A percentile compares a stretch with the other conserved stretches of the same genome.
Evolutionary conservation across 2,888 invertebrate species (phyloP).

Genomic region (Exocentrus adspersus): DNA sequence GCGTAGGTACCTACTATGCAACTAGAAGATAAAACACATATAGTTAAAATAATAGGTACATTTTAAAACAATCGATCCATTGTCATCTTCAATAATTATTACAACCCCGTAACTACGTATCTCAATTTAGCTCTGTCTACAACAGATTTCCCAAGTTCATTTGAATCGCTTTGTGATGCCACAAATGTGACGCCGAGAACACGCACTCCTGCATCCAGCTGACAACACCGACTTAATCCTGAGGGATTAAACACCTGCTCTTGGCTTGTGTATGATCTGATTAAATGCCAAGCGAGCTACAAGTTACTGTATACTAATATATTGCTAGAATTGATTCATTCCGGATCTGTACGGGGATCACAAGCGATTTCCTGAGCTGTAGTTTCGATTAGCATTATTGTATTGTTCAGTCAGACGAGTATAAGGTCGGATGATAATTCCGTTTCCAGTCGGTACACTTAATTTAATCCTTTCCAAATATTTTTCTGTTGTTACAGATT

Average conservation of each 20-base stretch:
- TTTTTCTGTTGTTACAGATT: no score
- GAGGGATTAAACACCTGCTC: constrained; percentile 58
- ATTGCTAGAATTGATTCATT: constrained; percentile 24
- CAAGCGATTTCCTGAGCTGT: no score
- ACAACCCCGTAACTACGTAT: neutral
- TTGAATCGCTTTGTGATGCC: neutral
- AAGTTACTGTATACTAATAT: constrained; percentile 41
- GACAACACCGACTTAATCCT: constrained; percentile 51
- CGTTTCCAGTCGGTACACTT: no score
- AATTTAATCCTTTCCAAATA: no score
- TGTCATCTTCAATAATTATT: no score
- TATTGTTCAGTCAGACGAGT: no score
- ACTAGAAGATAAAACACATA: no score
- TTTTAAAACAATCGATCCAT: no score
- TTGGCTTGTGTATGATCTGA: constrained; percentile 56
- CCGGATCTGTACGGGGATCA: constrained; percentile 14
- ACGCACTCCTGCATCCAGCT: constrained; percentile 49
- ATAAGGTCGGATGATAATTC: no score
- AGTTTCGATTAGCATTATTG: no score
- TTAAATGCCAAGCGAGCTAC: constrained; percentile 52
- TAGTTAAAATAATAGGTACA: no score
- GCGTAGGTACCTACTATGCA: no score
- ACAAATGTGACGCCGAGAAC: constrained; percentile 12
- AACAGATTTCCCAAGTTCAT: neutral
- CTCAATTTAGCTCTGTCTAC: neutral